Evolutionary conservation across 2,113 vertebrate genomes (phyloP).

Genomic region (Phrynosoma platyrhinos): DNA sequence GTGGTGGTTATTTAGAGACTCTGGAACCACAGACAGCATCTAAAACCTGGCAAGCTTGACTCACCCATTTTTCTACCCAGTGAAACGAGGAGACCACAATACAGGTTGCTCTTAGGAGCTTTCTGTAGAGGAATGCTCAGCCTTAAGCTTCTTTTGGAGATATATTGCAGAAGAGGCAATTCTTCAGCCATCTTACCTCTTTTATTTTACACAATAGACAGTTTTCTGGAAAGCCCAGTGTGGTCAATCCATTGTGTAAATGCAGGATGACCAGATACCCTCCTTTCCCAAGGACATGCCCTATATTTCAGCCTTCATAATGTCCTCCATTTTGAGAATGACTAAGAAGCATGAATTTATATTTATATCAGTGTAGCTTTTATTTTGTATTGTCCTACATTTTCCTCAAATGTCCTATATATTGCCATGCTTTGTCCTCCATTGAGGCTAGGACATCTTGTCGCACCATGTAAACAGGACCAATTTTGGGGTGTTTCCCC

Average conservation of each 20-base stretch:
- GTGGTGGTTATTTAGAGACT: slow-evolving; percentile 30
- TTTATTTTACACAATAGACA: background rate
- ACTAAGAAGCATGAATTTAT: no score
- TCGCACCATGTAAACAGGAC: background rate
- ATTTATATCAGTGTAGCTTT: no score
- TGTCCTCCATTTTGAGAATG: no score
- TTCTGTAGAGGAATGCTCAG: background rate
- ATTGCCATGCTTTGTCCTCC: background rate
- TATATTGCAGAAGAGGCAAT: background rate
- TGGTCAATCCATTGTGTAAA: no score
- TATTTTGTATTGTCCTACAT: no score
- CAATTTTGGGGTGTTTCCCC: background rate
- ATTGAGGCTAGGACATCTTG: background rate
- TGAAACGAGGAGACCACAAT: background rate
- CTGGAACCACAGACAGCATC: slow-evolving; percentile 24
- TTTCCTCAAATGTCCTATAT: no score
- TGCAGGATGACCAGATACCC: no score
- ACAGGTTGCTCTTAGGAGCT: slow-evolving; percentile 10
- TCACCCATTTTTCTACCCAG: slow-evolving; percentile 26
- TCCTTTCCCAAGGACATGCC: no score
- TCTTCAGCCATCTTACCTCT: background rate
- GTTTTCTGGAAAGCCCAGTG: background rate
- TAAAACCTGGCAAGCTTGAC: slow-evolving; percentile 50
- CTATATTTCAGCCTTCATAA: no score
- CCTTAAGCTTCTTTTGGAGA: background rate